Percentiles rank a stretch among this genome's conserved stretches.
These are phyloP conservation scores for Teleiodes luculella DNA, from an alignment of 2,888 invertebrate species.

Conservation along the genomic window DNA sequence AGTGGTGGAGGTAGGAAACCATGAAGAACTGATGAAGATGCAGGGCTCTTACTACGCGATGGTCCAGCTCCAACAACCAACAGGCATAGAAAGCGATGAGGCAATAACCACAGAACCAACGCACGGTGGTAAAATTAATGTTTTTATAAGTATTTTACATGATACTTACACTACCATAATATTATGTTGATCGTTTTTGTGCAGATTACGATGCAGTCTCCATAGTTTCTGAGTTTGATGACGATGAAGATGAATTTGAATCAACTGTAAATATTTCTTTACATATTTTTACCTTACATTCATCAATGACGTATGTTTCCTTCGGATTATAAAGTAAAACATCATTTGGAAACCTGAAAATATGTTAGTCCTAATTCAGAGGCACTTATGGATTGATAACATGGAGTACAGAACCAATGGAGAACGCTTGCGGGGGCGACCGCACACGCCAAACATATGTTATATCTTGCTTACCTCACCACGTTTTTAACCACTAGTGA, in stretches of 20 bases:
- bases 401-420: no score
- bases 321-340: no score
- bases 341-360: no score
- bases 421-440: no score
- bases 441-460: no score
- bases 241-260: neutral
- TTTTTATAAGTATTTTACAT: neutral
- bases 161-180: neutral
- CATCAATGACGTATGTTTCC: no score
- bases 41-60: conserved; percentile 84
- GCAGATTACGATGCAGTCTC: neutral
- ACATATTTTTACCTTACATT: neutral
- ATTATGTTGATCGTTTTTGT: neutral
- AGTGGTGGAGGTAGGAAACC: conserved; percentile 84
- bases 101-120: neutral
- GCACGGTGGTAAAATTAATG: neutral
- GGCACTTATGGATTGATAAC: no score
- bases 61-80: conserved; percentile 81
- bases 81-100: neutral
- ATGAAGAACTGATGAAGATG: conserved; percentile 81
- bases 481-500: no score
- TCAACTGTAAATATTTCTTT: neutral
- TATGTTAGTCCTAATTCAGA: no score
- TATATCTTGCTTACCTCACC: no score
- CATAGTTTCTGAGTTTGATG: neutral